phyloP scores from a whole-genome alignment of 2,888 invertebrate species.

The Agonopterix heracliana region DNA sequence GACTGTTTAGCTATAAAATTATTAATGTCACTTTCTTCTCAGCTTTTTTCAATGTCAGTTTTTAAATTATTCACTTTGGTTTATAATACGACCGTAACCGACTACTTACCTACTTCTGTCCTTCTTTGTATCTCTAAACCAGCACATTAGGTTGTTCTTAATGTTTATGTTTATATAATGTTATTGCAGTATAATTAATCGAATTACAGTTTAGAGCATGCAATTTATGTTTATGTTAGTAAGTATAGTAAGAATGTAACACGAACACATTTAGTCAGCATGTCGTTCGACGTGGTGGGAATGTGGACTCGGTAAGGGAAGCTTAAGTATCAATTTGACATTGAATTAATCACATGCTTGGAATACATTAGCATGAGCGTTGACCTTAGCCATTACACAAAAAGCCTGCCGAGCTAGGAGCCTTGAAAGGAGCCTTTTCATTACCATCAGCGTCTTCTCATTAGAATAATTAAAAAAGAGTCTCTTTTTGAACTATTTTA shows the following conservation, averaged over 20 bases:
- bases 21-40: conserved; percentile 56
- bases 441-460: neutral
- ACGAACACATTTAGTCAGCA: no score
- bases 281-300: no score
- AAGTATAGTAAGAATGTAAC: no score
- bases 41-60: conserved; percentile 36
- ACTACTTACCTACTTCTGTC: no score
- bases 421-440: conserved; percentile 1
- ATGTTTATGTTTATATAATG: no score
- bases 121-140: no score
- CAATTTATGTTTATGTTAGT: no score
- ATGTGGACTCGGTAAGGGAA: conserved; percentile 16
- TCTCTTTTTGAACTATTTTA: neutral
- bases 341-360: conserved; percentile 36
- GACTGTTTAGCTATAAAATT: conserved; percentile 40
- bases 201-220: no score
- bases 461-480: neutral
- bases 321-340: conserved; percentile 29
- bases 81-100: neutral
- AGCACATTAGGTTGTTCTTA: no score
- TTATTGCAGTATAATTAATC: no score
- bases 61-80: conserved; percentile 9
- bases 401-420: neutral
- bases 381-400: conserved; percentile 16
- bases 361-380: conserved; percentile 22